Base-by-base conservation (phyloP, 92 coral and sea anemone species). In the Bergia puertoricense region DNA sequence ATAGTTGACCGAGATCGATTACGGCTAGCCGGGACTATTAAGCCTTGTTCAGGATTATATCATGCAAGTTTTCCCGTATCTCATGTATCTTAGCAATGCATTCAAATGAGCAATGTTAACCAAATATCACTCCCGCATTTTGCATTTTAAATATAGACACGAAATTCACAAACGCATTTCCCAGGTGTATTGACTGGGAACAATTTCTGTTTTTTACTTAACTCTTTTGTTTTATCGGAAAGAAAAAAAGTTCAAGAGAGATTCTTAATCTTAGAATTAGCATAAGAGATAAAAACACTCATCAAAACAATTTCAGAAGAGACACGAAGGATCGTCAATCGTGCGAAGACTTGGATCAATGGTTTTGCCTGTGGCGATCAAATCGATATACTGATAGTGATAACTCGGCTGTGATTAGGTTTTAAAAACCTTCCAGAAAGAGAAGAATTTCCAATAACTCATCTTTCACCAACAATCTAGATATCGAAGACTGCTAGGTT, bases 71-170 rank as follows among this genome's bases (percentile, higher is more conserved):
- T 62, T 62, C 69, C 23, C 69, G 18, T 43, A 71, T 71, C 62
- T 45, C 14, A 23, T 72, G 87, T 84, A 45, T 84, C 87, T 84
- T 84, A 84, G 87, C 87, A 84, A 69, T 69, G 56, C 48, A 84
- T 84, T 84, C 87, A 84, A 84, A 84, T 84, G 87, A 84, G 68
- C 79, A 37, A 48, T 65, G 87, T 71, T 44, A 36, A 10, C 65
- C 78, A 84, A 84, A 84, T 71, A 84, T 36, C 9, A 30, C 30
- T 23, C 87, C 79, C 59, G 79, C 65, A 84, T 69, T 84, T 84
- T 73, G 54, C 76, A 82, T 84, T 84, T 23, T 57, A 37, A 54
- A 74, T 37, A 74, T 74, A 74, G 20, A 74, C 14, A 39, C 77
- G 38, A 59, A n/a, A 45, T 71, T 84, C 87, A 72, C 39, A 36